Conservation (phyloP, 2,888 invertebrate species). For the Sphaerophoria taeniata region DNA sequence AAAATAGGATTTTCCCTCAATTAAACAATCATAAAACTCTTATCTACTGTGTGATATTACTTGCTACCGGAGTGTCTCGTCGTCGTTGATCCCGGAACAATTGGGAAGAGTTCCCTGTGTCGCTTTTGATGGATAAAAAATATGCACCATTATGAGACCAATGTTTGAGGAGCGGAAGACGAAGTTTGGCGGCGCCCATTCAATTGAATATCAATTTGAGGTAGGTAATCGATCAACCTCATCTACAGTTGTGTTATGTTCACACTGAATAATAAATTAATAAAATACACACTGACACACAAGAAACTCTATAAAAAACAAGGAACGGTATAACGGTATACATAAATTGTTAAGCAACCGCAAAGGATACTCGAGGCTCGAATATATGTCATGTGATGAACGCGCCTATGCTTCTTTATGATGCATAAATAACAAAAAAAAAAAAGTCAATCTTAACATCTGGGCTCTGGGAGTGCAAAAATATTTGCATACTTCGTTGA, state of each 20-base stretch:
- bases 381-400: slow-evolving; percentile 22
- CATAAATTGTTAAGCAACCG: slow-evolving; percentile 59
- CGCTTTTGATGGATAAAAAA: slow-evolving; percentile 1
- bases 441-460: slow-evolving; percentile 32
- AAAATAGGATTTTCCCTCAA: slow-evolving; percentile 37
- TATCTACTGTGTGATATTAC: slow-evolving; percentile 9
- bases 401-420: slow-evolving; percentile 16
- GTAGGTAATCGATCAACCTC: slow-evolving; percentile 63
- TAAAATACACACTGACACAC: slow-evolving; percentile 28
- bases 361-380: slow-evolving; percentile 42
- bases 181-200: slow-evolving; percentile 7
- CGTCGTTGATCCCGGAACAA: too few species aligned
- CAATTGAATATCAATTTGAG: slow-evolving; percentile 58
- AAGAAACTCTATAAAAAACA: slow-evolving; percentile 20
- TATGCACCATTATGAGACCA: neutral
- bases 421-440: slow-evolving; percentile 10
- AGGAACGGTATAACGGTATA: slow-evolving; percentile 12
- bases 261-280: slow-evolving; percentile 65
- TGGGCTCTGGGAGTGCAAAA: slow-evolving; percentile 66
- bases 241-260: slow-evolving; percentile 40
- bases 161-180: neutral
- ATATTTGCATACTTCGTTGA: slow-evolving; percentile 71
- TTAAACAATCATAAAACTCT: slow-evolving; percentile 64
- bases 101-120: neutral
- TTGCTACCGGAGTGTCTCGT: neutral